These are phyloP conservation scores for Dromaius novaehollandiae DNA, from an alignment of 2,113 vertebrate species.

Conservation along the genomic window DNA sequence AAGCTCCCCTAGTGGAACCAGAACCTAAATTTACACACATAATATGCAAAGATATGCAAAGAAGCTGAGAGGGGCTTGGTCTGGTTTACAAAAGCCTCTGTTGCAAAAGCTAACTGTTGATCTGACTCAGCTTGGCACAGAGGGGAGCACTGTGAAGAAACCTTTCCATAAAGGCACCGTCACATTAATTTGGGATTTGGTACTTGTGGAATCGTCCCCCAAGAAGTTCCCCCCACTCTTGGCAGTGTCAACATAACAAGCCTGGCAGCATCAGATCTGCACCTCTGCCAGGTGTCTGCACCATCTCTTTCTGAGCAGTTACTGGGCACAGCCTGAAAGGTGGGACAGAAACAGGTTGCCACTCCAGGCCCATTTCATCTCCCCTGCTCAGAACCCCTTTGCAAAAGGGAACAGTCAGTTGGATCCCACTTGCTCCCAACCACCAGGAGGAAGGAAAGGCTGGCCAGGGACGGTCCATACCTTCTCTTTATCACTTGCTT, in stretches of 20 bases:
- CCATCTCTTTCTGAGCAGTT: background rate
- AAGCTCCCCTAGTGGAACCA: background rate
- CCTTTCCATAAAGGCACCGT: background rate
- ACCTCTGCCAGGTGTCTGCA: background rate
- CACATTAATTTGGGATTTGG: background rate
- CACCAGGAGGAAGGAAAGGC: background rate
- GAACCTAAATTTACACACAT: background rate
- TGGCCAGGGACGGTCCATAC: constrained; percentile 57
- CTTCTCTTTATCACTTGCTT: constrained; percentile 97
- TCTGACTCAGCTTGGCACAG: background rate
- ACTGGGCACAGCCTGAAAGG: background rate
- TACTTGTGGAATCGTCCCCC: background rate
- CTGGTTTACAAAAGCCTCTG: background rate
- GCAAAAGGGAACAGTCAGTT: background rate
- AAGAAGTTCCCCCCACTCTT: background rate
- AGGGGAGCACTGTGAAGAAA: background rate
- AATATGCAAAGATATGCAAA: background rate
- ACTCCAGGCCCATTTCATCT: background rate
- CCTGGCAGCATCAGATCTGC: background rate
- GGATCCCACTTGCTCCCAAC: background rate
- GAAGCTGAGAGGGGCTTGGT: background rate
- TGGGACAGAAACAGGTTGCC: background rate
- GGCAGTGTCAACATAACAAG: background rate
- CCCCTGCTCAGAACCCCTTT: background rate
- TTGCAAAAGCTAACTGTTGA: background rate